Conservation (phyloP, 2,113 vertebrate species). For the Microcebus ravelobensis region DNA sequence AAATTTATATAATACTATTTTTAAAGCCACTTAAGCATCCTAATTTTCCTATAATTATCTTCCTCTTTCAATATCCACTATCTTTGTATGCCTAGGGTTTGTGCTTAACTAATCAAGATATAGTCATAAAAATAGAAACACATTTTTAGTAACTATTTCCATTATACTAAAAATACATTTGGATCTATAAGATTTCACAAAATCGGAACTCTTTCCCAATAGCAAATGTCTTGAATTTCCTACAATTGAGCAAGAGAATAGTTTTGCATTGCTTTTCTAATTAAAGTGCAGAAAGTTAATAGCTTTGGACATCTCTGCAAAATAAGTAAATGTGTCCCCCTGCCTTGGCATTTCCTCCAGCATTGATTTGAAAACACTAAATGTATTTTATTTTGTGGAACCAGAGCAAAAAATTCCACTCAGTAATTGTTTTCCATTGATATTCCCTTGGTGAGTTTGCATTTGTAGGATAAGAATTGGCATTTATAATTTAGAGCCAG, state of each 20-base stretch:
- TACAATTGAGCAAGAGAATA: constrained; percentile 40
- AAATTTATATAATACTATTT: constrained; percentile 33
- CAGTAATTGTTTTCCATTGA: constrained; percentile 74
- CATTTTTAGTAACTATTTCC: constrained; percentile 48
- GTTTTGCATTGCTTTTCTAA: constrained; percentile 71
- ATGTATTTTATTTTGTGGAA: constrained; percentile 73
- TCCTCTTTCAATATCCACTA: constrained; percentile 59
- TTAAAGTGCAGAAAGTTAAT: constrained; percentile 74
- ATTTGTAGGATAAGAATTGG: constrained; percentile 70
- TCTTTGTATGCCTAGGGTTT: constrained; percentile 54
- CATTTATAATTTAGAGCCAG: constrained; percentile 71
- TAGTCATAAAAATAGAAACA: constrained; percentile 59
- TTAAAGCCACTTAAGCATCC: constrained; percentile 30
- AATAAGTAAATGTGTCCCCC: constrained; percentile 65
- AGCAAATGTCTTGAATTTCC: constrained; percentile 55
- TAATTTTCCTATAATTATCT: constrained; percentile 59
- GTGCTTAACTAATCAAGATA: constrained; percentile 50
- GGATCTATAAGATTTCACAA: constrained; percentile 40
- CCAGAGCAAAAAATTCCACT: constrained; percentile 50
- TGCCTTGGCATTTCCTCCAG: constrained; percentile 68
- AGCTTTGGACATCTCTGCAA: constrained; percentile 64
- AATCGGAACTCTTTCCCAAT: constrained; percentile 51
- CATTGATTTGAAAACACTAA: constrained; percentile 73
- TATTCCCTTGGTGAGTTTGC: constrained; percentile 64
- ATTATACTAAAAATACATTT: constrained; percentile 63